phyloP scores from a whole-genome alignment of 2,888 invertebrate species.

The Nesidiocoris tenuis region DNA sequence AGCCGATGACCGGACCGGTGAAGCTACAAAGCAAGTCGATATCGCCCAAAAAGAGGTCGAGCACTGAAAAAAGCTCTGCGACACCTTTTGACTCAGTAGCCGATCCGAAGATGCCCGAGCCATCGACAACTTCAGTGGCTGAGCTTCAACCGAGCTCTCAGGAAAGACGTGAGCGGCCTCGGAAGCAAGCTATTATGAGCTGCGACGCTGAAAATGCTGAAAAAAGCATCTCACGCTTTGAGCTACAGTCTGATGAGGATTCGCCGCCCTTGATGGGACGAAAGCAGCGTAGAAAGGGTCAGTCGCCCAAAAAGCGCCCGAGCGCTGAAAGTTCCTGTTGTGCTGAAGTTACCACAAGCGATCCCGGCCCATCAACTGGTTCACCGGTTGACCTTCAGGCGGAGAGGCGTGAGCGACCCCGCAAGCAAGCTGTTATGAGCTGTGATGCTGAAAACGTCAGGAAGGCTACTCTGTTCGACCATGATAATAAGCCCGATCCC shows the following conservation, averaged over 20 bases:
- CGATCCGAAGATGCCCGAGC: too few relatives aligned
- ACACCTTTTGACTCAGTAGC: background rate
- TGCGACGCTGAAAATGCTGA: background rate
- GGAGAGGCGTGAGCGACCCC: background rate
- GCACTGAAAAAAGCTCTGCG: too few relatives aligned
- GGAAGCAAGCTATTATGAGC: constrained; percentile 3
- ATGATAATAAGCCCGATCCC: background rate
- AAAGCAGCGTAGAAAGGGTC: too few relatives aligned
- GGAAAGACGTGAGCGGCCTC: background rate
- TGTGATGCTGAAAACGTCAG: background rate
- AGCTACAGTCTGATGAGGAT: too few relatives aligned
- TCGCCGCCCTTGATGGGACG: too few relatives aligned
- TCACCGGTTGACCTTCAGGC: background rate
- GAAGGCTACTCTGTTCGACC: background rate
- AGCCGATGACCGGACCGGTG: too few relatives aligned
- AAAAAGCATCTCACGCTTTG: too few relatives aligned
- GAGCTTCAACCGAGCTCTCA: too few relatives aligned
- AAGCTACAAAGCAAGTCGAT: too few relatives aligned
- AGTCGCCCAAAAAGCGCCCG: too few relatives aligned
- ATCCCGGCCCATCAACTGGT: background rate
- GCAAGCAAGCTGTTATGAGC: constrained; percentile 3
- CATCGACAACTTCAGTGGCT: background rate
- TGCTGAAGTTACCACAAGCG: background rate
- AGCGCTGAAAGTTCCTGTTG: background rate
- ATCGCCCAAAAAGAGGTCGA: too few relatives aligned